Evolutionary conservation across 1,140 invertebrate genomes (phyloP).

Genomic region (Lucilia sericata): DNA sequence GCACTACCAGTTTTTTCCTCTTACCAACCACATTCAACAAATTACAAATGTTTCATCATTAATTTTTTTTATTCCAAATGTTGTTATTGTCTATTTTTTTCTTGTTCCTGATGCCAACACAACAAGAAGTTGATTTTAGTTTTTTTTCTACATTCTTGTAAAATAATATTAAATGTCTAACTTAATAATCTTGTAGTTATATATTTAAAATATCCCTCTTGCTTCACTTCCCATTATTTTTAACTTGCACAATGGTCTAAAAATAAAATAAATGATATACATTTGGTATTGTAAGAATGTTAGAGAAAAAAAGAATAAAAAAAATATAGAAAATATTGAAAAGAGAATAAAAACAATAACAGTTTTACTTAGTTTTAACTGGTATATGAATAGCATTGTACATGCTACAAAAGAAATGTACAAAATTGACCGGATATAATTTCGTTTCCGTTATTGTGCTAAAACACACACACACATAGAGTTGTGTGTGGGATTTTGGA

Average conservation of each 20-base stretch:
- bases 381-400: background rate
- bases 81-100: no score
- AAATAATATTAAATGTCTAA: background rate
- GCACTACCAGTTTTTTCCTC: no score
- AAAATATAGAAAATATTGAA: background rate
- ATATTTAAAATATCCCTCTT: background rate
- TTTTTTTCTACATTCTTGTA: background rate
- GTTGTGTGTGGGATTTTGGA: background rate
- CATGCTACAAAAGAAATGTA: background rate
- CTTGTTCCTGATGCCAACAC: no score
- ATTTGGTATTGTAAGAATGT: background rate
- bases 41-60: no score
- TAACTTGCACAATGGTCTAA: background rate
- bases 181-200: background rate
- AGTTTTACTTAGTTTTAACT: background rate
- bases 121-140: background rate
- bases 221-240: background rate
- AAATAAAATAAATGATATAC: background rate
- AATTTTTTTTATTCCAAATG: no score
- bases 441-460: constrained; percentile 38
- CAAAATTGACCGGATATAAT: constrained; percentile 43
- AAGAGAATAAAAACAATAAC: background rate
- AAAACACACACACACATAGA: background rate
- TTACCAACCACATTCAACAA: no score
- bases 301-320: background rate